These are phyloP conservation scores for Pyrrhura leucotis DNA, from an alignment of 2,797 vertebrate species.

Conservation along the genomic window DNA sequence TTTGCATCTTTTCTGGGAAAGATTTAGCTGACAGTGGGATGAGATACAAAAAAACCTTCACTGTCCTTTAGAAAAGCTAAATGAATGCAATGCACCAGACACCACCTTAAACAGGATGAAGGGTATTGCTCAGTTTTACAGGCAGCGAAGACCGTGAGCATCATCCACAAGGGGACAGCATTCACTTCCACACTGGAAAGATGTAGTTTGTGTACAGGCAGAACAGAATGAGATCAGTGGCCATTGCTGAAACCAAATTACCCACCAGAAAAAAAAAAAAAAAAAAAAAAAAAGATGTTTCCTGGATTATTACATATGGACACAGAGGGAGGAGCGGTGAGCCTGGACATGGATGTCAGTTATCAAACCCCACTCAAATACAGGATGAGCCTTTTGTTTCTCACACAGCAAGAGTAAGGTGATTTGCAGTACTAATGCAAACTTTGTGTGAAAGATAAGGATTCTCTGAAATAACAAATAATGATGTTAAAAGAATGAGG, in stretches of 20 bases:
- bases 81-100: neutral
- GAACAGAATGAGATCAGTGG: constrained; percentile 18
- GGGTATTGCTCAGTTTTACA: neutral
- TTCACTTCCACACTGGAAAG: constrained; percentile 26
- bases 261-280: too few relatives aligned
- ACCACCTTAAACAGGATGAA: constrained; percentile 19
- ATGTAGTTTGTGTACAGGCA: neutral
- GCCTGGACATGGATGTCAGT: neutral
- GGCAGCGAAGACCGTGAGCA: neutral
- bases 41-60: constrained; percentile 17
- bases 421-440: neutral
- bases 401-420: neutral
- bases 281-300: accelerated
- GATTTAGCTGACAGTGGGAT: neutral
- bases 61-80: neutral
- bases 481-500: neutral
- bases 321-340: neutral
- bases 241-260: neutral
- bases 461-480: neutral
- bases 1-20: constrained; percentile 30
- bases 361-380: neutral
- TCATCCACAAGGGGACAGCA: constrained; percentile 61
- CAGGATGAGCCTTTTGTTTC: neutral
- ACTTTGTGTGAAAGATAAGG: neutral
- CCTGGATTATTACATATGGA: neutral